Percentiles rank a stretch among this genome's conserved stretches.
These are phyloP conservation scores for Cheilosia grossa DNA, from an alignment of 2,888 invertebrate species.

Conservation along the genomic window DNA sequence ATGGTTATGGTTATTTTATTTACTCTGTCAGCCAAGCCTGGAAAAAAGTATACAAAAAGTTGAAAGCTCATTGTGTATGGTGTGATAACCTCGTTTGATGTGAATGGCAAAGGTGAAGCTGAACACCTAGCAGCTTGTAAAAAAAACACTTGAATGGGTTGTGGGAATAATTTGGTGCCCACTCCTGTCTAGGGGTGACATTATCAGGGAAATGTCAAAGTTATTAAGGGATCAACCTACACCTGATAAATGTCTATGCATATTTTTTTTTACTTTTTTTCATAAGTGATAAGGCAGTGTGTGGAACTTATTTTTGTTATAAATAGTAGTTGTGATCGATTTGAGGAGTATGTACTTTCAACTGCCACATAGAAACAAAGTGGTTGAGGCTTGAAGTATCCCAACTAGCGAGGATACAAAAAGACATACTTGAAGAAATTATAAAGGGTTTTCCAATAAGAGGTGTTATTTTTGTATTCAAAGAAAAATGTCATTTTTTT, in stretches of 20 bases:
- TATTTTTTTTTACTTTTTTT: neutral
- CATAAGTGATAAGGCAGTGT: too few species aligned
- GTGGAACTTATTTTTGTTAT: too few species aligned
- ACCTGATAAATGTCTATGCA: neutral
- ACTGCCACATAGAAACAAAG: too few species aligned
- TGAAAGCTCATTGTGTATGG: constrained; percentile 1
- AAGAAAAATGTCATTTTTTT: too few species aligned
- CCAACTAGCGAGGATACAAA: too few species aligned
- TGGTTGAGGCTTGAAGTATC: too few species aligned
- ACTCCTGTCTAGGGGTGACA: neutral
- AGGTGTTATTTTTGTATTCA: too few species aligned
- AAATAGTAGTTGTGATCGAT: too few species aligned
- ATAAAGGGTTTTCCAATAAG: too few species aligned
- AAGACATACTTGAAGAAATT: too few species aligned
- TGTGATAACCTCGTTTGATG: constrained; percentile 24
- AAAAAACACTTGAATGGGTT: neutral
- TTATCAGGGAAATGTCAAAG: constrained; percentile 41
- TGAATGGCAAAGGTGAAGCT: constrained; percentile 48
- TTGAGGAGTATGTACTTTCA: too few species aligned
- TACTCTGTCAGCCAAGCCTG: neutral
- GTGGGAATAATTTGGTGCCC: neutral
- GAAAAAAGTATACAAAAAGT: neutral
- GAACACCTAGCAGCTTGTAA: constrained; percentile 23
- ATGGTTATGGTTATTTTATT: too few species aligned
- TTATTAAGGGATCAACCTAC: constrained; percentile 8